Base-by-base conservation (phyloP, 2,797 vertebrate genomes). In the Harpagifer antarcticus region DNA sequence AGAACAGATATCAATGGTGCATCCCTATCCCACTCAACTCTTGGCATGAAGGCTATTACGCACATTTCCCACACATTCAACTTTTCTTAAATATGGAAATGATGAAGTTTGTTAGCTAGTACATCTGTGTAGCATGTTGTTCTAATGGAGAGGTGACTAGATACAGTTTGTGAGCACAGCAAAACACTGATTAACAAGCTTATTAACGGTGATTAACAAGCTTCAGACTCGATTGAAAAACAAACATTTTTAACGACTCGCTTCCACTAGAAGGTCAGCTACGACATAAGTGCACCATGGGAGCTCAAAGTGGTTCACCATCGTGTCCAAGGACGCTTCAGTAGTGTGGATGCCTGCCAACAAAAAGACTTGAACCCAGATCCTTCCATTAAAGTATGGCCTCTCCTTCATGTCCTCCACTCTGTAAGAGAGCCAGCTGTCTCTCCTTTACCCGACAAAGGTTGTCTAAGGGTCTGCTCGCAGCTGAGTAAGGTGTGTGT, bases 381-480 rank as follows among this genome's bases (percentile, higher is more conserved):
- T 59, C 42, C 37, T 71, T 42, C 59, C 27, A 72, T 82, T 74
- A 84, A 72, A 85, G 62, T 14, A 43, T 62, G 68, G 52, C 60
- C 55, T 74, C 63, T 17, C 50, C 53, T 66, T 23, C 11, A 27
- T 27, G 45, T 64, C 52, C 48, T 55, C 19, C 56, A 56, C 6
- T 74, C 27, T 57, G 43, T 37, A 37, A 20, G 27, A 20, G 54
- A 57, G n/a, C 65, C 53, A 68, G 47, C 65, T 40, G 7, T 13
- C 65, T 68, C 53, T 57, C 65, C 31, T 48, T 9, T 37, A 9
- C 65, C 16, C 27, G 47, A 20, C 49, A 69, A 33, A 74, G 78
- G 78, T 81, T 77, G 78, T 89, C 68, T 76, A 3, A 65, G 69
- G 75, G 75, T 83, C 77, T 54, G 56, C 58, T 31, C 59, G 77